Conservation (phyloP, 2,888 invertebrate genomes). For the Lapara coniferarum region DNA sequence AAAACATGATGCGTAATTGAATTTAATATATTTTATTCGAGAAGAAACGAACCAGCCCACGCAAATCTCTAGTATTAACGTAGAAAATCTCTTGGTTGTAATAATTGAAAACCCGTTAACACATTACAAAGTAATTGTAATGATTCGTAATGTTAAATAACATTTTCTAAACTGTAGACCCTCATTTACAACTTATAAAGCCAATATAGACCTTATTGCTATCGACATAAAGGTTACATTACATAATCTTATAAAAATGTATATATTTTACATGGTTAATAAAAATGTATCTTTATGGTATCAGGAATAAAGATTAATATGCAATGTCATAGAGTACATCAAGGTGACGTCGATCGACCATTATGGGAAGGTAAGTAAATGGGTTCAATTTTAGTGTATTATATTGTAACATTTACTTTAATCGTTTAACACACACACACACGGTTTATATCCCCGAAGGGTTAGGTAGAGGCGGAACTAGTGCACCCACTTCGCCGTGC, state of each 20-base stretch:
- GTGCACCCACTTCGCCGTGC: too few species aligned
- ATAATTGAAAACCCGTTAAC: slow-evolving; percentile 24
- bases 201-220: not conserved
- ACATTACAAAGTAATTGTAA: slow-evolving; percentile 31
- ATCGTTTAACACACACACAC: too few species aligned
- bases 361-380: slow-evolving; percentile 3
- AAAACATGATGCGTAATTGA: too few species aligned
- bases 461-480: too few species aligned
- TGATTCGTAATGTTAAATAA: slow-evolving; percentile 39
- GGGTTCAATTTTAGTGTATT: not conserved
- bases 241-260: not conserved
- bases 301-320: not conserved
- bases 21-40: too few species aligned
- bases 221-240: not conserved
- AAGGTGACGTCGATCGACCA: slow-evolving; percentile 4
- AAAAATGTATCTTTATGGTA: not conserved
- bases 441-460: too few species aligned
- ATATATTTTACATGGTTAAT: not conserved
- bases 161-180: slow-evolving; percentile 38
- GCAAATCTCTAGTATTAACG: not conserved
- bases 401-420: not conserved
- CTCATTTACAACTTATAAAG: not conserved
- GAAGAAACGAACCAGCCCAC: too few species aligned
- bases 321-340: not conserved
- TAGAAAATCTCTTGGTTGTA: not conserved